These are phyloP conservation scores for Eumerus sabulonum DNA, from an alignment of 2,888 invertebrate species.

Conservation along the genomic window DNA sequence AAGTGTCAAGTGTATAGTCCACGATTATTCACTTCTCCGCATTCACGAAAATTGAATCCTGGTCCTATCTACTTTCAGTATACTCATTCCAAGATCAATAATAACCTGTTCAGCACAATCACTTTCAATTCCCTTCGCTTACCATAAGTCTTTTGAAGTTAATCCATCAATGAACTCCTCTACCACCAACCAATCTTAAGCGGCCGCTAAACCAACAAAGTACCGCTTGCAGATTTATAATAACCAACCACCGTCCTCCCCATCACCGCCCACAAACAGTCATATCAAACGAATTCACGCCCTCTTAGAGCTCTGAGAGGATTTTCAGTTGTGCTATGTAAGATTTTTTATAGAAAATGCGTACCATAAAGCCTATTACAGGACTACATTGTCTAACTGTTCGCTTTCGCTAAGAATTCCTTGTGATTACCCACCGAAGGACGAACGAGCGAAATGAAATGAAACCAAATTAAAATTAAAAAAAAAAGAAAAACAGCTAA, in stretches of 20 bases:
- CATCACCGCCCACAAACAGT: constrained; percentile 15
- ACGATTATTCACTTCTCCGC: too few relatives aligned
- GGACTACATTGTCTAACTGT: too few relatives aligned
- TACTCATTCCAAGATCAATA: too few relatives aligned
- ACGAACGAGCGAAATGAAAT: constrained; percentile 36
- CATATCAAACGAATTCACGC: constrained; percentile 61
- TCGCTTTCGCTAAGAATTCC: constrained; percentile 33
- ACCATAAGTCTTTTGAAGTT: too few relatives aligned
- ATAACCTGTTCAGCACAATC: too few relatives aligned
- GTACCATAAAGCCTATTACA: constrained; percentile 21
- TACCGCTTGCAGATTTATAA: too few relatives aligned
- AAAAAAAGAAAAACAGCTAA: constrained; percentile 37
- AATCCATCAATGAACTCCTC: too few relatives aligned
- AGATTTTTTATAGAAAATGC: background rate
- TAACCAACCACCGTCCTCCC: too few relatives aligned
- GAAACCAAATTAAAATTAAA: constrained; percentile 49
- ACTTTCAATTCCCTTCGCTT: too few relatives aligned
- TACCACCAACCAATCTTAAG: constrained; percentile 21
- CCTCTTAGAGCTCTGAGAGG: constrained; percentile 44
- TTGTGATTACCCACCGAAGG: constrained; percentile 53
- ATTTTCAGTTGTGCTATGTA: background rate
- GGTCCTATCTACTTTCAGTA: too few relatives aligned
- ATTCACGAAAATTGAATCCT: too few relatives aligned
- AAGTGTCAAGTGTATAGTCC: too few relatives aligned
- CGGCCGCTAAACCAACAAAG: constrained; percentile 30